Evolutionary conservation across 53 echinoderm and acorn worm genomes (phyloP).

Genomic region (Mesocentrotus franciscanus): DNA sequence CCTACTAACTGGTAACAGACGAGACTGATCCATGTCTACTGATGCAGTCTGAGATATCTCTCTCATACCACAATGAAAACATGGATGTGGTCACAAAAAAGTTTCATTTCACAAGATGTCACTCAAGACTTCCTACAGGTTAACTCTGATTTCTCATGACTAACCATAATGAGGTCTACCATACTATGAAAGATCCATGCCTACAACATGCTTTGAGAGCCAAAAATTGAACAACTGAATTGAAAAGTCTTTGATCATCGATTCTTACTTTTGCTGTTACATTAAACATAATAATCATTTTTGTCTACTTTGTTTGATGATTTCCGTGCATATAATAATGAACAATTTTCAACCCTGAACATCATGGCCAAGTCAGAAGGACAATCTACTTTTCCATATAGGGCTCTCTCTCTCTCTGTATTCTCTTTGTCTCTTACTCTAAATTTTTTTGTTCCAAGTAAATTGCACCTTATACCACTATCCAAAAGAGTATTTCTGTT

Average conservation of each 20-base stretch:
- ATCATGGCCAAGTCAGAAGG: no score
- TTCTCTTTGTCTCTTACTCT: not conserved
- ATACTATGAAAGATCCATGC: not conserved
- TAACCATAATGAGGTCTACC: constrained; percentile 16
- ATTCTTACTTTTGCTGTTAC: no score
- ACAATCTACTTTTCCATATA: no score
- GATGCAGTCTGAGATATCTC: not conserved
- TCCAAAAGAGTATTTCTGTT: not conserved
- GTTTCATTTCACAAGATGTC: not conserved
- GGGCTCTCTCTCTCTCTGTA: no score
- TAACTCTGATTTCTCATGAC: not conserved
- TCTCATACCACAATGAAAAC: constrained; percentile 27
- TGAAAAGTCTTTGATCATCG: no score
- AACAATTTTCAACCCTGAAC: no score
- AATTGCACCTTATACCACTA: not conserved
- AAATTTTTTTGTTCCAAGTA: no score
- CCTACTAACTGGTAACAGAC: not conserved
- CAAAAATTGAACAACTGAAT: no score
- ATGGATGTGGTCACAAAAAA: not conserved
- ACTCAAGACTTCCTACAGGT: not conserved
- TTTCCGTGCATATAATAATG: no score
- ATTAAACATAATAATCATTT: no score
- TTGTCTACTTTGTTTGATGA: no score
- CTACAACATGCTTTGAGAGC: not conserved
- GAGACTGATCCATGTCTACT: not conserved